phyloP scores from a whole-genome alignment of 2,113 vertebrate genomes.

The Cynocephalus volans region DNA sequence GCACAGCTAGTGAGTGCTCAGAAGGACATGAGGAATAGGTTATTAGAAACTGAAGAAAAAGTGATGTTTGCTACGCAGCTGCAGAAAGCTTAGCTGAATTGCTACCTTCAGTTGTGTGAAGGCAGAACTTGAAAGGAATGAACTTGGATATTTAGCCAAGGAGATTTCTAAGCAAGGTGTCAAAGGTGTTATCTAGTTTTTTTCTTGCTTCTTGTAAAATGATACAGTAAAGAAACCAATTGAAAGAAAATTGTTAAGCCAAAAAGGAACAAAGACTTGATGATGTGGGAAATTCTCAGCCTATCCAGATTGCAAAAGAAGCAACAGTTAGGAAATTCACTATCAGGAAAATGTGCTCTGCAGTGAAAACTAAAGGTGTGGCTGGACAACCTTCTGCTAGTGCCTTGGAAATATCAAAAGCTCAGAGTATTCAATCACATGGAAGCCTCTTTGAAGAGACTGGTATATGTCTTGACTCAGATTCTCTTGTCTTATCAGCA shows the following conservation, averaged over 20 bases:
- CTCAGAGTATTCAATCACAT: background rate
- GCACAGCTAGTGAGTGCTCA: background rate
- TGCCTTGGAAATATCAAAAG: background rate
- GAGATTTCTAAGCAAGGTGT: background rate
- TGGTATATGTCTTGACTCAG: background rate
- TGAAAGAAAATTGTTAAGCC: background rate
- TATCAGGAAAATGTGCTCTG: background rate
- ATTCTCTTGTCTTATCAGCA: background rate
- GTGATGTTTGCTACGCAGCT: background rate
- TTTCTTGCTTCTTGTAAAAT: background rate
- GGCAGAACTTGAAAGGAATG: background rate
- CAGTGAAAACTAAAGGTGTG: background rate
- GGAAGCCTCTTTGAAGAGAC: constrained; percentile 14
- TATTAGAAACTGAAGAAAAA: background rate
- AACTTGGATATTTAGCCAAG: background rate
- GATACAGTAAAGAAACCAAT: background rate
- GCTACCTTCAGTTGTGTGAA: background rate
- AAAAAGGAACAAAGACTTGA: background rate
- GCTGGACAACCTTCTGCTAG: background rate
- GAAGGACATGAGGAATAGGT: background rate
- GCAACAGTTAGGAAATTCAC: constrained; percentile 1
- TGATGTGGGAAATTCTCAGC: background rate
- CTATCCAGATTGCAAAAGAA: background rate
- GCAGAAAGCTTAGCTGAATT: background rate
- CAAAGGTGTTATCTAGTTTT: background rate